phyloP scores from a whole-genome alignment of 2,113 vertebrate genomes.

The Plestiodon gilberti region DNA sequence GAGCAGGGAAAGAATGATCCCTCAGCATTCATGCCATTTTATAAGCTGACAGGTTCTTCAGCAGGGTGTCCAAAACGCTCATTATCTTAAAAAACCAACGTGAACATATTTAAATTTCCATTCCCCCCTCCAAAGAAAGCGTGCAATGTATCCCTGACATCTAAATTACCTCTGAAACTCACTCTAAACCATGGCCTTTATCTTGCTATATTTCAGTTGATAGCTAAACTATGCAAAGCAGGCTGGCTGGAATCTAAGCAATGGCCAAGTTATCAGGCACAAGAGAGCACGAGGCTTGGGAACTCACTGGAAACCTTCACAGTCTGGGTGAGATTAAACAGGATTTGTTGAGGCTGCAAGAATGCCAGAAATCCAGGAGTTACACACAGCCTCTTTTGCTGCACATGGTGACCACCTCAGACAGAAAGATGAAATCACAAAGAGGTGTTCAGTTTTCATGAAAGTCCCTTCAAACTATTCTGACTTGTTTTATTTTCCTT shows the following conservation, averaged over 20 bases:
- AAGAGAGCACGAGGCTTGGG: conserved; percentile 68
- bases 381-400: conserved; percentile 36
- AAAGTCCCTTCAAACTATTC: background rate
- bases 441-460: background rate
- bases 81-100: background rate
- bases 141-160: conserved; percentile 53
- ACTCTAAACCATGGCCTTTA: conserved; percentile 60
- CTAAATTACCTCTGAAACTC: conserved; percentile 52
- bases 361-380: conserved; percentile 69
- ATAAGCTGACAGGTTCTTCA: background rate
- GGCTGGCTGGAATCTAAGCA: conserved; percentile 71
- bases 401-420: conserved; percentile 17
- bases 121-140: background rate
- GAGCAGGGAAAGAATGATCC: background rate
- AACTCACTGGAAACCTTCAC: conserved; percentile 70
- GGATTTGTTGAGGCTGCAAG: conserved; percentile 58
- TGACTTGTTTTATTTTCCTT: background rate
- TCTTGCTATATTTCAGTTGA: conserved; percentile 70
- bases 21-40: background rate
- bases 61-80: background rate
- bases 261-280: conserved; percentile 68
- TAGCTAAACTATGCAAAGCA: conserved; percentile 73
- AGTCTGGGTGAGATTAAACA: conserved; percentile 70
- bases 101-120: background rate
- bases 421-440: conserved; percentile 15